Base-by-base conservation (phyloP, 2,113 vertebrate species). In the Scophthalmus maximus region DNA sequence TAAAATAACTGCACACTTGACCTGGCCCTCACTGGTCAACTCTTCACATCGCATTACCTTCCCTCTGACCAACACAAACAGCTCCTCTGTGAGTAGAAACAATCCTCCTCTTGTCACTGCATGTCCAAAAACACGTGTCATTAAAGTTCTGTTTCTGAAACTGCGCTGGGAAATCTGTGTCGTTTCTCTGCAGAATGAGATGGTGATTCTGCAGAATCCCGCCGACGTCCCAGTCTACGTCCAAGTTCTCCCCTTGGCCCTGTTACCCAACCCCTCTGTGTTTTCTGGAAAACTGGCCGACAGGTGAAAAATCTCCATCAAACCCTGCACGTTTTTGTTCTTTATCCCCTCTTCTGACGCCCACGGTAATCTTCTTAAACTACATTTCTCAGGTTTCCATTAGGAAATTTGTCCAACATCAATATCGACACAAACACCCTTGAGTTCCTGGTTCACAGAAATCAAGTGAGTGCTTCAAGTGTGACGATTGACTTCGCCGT, bases 1-100 rank as follows among this genome's bases (percentile, higher is more conserved):
- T 51, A 96, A 93, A 93, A 84, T 99, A 38, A 95, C 95, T 0
- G 96, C 96, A 3, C 94, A 97, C 81, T 88, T 98, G 87, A 90
- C 92, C 1, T 99, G 98, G 98, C 98, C 98, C 5, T 96, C 96
- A 1, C 58, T 99, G 62, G 92, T 99, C 53, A 94, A 92, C 51
- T 96, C 96, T 2, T 90, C 94, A 4, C 94, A 90, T 22, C 93
- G 86, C 18, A 90, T 99, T 51, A 92, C 79, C 42, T 99, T 99
- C 60, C 96, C 97, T 22, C 94, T 99, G 47, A 99, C 97, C 73
- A 99, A 95, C 76, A 97, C 95, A 76, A 98, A 99, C 91, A 95
- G 95, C 79, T 98, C 97, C 51, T 97, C 97, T 42, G 98, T 99
- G 93, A 97, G 97, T 97, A 52, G 4, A 69, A 36, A 20, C 69